These are phyloP conservation scores for Heliconius charithonia DNA, from an alignment of 2,888 invertebrate genomes.

Conservation along the genomic window DNA sequence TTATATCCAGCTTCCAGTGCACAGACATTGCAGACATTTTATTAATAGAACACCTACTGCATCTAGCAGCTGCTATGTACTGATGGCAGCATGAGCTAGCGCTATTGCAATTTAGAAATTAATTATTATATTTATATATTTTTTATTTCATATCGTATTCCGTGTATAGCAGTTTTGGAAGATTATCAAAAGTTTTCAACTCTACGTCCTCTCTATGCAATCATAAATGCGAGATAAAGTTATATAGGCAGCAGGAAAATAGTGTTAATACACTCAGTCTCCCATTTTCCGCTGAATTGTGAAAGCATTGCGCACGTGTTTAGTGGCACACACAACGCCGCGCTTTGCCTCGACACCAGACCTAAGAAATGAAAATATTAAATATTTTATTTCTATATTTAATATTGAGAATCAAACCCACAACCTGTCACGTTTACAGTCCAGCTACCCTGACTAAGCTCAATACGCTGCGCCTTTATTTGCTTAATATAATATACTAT, in stretches of 20 bases:
- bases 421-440: too few relatives aligned
- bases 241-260: too few relatives aligned
- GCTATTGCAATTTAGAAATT: constrained; percentile 7
- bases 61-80: constrained; percentile 19
- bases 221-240: too few relatives aligned
- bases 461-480: background rate
- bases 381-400: too few relatives aligned
- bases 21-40: constrained; percentile 68
- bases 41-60: constrained; percentile 66
- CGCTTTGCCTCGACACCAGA: background rate
- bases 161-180: too few relatives aligned
- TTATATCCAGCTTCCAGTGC: constrained; percentile 60
- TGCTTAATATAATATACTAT: background rate
- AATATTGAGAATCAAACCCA: background rate
- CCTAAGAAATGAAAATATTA: background rate
- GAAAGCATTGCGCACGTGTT: too few relatives aligned
- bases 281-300: background rate
- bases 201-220: too few relatives aligned
- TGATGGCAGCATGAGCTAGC: background rate
- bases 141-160: background rate
- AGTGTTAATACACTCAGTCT: too few relatives aligned
- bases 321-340: background rate
- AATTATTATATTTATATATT: background rate
- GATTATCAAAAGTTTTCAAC: too few relatives aligned
- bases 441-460: background rate